Base-by-base conservation (phyloP, 2,888 invertebrate species). In the Didymodactylos carnosus region DNA sequence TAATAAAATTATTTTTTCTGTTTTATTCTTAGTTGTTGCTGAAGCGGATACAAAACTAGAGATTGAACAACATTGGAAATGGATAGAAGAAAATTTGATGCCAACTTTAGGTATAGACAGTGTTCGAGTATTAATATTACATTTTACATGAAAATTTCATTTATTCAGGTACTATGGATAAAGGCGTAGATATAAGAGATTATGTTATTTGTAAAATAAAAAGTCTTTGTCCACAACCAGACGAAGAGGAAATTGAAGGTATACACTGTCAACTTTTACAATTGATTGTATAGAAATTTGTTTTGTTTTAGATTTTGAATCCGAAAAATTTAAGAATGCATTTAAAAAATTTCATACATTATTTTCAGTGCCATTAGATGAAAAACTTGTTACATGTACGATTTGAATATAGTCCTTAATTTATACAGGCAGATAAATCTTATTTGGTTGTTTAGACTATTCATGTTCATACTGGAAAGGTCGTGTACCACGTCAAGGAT, bases 141-240 rank as follows among this genome's bases (percentile, higher is more conserved):
- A 19, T 35, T 73, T 23, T 39, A 29, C 16, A 10, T 23, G 39
- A 2, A n/a, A 16, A n/a, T 27, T 72, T 43, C 25, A 11, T 25
- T 53, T 70, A 23, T 29, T 39, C 14, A 71, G 43, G 35, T 73
- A 72, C 39, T 73, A 72, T 97, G 86, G 94, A 95, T 78, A 89
- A 87, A 51, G 93, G 94, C 81, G 92, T 92, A 77, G 95, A 97
- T 83, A 88, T 92, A 13, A 92, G 92, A 19, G 91, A 92, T 78
- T 97, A 94, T 87, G 94, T 97, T 0, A 88, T 88, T 78, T 93
- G 94, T 81, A 97, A 97, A 87, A 91, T 97, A 77, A 91, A 94
- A 82, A 93, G 94, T n/a, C 86, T 97, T 72, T 88, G 92, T 78
- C 91, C 91, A 25, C 91, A 89, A 75, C 77, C 78, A 73, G 78